These are phyloP conservation scores for Neogobius melanostomus DNA, from an alignment of 2,113 vertebrate species.

Conservation along the genomic window DNA sequence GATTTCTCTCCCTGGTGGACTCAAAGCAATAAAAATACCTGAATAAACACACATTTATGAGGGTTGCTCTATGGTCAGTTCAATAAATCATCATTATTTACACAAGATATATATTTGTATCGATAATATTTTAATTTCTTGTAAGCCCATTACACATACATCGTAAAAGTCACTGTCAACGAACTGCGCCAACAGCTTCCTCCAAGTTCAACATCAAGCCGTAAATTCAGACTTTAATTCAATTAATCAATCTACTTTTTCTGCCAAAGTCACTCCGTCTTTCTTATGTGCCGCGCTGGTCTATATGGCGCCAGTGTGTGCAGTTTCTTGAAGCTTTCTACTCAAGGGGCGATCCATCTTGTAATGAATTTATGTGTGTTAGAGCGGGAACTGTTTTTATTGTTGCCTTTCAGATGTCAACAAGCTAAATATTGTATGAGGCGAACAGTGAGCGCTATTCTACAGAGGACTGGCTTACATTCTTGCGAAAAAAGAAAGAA, in stretches of 20 bases:
- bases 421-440: conserved; percentile 8
- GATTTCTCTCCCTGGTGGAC: too few relatives aligned
- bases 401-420: conserved; percentile 3
- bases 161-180: not conserved
- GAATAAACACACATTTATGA: too few relatives aligned
- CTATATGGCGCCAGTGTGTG: not conserved
- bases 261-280: not conserved
- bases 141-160: not conserved
- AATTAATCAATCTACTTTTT: not conserved
- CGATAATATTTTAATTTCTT: not conserved
- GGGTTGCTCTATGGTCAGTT: not conserved
- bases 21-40: not conserved
- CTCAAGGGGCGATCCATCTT: conserved; percentile 4
- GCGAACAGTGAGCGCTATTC: not conserved
- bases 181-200: not conserved
- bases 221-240: conserved; percentile 1
- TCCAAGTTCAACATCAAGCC: not conserved
- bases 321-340: not conserved
- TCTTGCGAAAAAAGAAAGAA: not conserved
- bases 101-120: not conserved
- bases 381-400: conserved; percentile 6
- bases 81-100: not conserved
- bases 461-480: not conserved
- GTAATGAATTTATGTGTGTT: conserved; percentile 1
- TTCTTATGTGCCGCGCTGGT: not conserved